Conservation (phyloP, 2,888 invertebrate species). For the Cotesia congregata region DNA sequence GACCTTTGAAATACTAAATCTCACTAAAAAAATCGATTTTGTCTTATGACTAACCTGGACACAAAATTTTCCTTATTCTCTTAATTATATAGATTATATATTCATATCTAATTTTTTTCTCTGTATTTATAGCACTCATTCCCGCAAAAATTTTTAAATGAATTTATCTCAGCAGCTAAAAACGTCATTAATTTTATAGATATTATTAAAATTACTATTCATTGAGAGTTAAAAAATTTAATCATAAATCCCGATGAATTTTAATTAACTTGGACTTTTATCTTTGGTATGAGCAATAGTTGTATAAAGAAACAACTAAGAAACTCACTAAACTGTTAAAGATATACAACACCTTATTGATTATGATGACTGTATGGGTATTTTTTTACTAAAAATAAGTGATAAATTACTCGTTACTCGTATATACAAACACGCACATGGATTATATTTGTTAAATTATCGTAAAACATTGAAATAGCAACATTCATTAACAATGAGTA, state of each 20-base stretch:
- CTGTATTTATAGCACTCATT: background rate
- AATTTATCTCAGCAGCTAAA: background rate
- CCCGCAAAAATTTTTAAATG: background rate
- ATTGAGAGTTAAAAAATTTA: no score
- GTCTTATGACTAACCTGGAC: no score
- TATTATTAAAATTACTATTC: no score
- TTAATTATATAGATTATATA: constrained; percentile 27
- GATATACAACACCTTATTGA: background rate
- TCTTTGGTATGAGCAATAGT: background rate
- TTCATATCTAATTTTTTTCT: constrained; percentile 8
- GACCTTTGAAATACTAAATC: no score
- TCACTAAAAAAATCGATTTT: no score
- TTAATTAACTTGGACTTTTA: background rate
- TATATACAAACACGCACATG: background rate
- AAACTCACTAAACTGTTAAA: background rate
- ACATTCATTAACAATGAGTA: constrained; percentile 16
- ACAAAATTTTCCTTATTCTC: no score
- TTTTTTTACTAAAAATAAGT: background rate
- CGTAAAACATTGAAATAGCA: background rate
- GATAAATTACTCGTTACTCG: background rate
- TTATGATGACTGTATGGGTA: background rate
- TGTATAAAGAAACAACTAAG: background rate
- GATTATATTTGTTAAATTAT: background rate
- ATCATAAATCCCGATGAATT: background rate
- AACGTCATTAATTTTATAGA: no score